phyloP scores from a whole-genome alignment of 2,888 invertebrate species.

The Baccha elongata region DNA sequence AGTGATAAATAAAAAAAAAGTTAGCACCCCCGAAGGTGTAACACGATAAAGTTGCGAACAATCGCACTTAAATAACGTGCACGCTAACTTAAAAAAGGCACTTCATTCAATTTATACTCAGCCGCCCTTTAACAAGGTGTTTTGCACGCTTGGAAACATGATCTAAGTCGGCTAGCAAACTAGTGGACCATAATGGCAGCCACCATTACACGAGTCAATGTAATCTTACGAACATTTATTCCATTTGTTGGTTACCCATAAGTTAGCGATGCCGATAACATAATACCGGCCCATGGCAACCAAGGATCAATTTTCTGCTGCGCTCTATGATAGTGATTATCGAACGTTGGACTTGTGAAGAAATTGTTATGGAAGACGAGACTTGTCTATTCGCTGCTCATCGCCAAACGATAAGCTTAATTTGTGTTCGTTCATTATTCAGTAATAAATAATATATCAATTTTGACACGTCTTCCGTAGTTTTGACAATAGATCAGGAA shows the following conservation, averaged over 20 bases:
- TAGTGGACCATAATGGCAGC: slow-evolving; percentile 26
- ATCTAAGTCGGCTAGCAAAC: slow-evolving; percentile 32
- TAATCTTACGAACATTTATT: slow-evolving; percentile 49
- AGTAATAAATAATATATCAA: too few species aligned
- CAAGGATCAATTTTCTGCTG: too few species aligned
- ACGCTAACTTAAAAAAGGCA: slow-evolving; percentile 28
- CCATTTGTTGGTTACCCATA: slow-evolving; percentile 33
- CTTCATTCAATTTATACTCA: slow-evolving; percentile 25
- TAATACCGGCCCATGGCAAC: slow-evolving; percentile 22
- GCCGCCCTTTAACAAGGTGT: slow-evolving; percentile 42
- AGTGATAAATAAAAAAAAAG: slow-evolving; percentile 11
- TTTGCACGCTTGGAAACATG: slow-evolving; percentile 39
- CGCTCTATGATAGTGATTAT: slow-evolving; percentile 32
- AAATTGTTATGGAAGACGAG: too few species aligned
- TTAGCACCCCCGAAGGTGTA: slow-evolving; percentile 56
- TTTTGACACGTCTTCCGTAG: not conserved
- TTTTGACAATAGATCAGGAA: slow-evolving; percentile 28
- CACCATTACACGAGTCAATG: too few species aligned
- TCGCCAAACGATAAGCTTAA: too few species aligned
- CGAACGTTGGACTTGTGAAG: slow-evolving; percentile 5
- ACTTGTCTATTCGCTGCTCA: too few species aligned
- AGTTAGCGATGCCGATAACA: slow-evolving; percentile 51
- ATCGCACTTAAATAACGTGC: slow-evolving; percentile 34
- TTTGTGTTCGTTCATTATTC: slow-evolving; percentile 34
- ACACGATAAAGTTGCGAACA: slow-evolving; percentile 54